Evolutionary conservation across 2,113 vertebrate genomes (phyloP), one percentile per base, ranked within the genome.

Genomic region (Lagopus muta): DNA sequence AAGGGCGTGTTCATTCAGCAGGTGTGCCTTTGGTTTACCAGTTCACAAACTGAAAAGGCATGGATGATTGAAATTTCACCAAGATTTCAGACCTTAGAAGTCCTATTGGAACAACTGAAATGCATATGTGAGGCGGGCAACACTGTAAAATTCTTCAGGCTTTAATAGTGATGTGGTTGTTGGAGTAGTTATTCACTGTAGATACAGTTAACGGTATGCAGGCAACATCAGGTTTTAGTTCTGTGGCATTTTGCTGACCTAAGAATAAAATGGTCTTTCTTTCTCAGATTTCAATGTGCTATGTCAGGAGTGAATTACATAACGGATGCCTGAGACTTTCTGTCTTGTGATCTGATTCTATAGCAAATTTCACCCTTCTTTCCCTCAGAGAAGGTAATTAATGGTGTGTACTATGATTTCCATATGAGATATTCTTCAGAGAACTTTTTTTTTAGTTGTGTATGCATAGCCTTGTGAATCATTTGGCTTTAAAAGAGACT

Each of bases 201-300:
- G 83, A 85, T 95, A 92, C 88, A 91, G 93, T 88, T 92, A 96
- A 95, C 91, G 95, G 94, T 93, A 95, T 72, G 86, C 83, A 95
- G 81, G 95, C 83, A 94, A 77, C 70, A 94, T 88, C 30, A n/a
- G 28, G 85, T 95, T 93, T 97, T 73, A 94, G 94, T 95, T 98
- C 77, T 86, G 66, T 93, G 40, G 75, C 71, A 88, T 97, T 98
- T 96, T 98, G 98, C 97, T 98, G 98, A 98, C 97, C 97, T 96
- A 96, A 97, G 93, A 97, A 90, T 96, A 97, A 97, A 96, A 97
- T 89, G 83, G 89, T 95, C 94, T 98, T 97, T 78, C 93, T 96
- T 95, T 94, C 96, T 92, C 93, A 97, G 93, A 97, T 97, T 97
- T 97, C 97, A 98, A 98, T 97, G 95, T 97, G 97, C 97, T 98